Percentiles rank a stretch among this genome's conserved stretches.
These are phyloP conservation scores for Spodoptera frugiperda DNA, from an alignment of 1,140 invertebrate genomes.

Conservation along the genomic window DNA sequence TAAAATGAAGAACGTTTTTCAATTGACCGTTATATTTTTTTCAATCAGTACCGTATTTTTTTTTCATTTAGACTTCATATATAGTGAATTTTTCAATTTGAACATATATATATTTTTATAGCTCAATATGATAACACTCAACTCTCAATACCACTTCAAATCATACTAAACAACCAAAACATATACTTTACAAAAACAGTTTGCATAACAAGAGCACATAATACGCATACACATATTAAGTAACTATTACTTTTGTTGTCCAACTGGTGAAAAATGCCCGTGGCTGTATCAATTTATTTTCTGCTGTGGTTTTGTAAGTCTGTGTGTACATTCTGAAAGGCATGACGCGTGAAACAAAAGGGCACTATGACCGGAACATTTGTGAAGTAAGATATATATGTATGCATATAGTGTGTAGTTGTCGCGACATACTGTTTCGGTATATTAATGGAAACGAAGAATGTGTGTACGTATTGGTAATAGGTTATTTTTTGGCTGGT, in stretches of 20 bases:
- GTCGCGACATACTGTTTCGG: background rate
- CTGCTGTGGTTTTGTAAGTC: slow-evolving; percentile 16
- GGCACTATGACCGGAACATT: background rate
- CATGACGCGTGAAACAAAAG: slow-evolving; percentile 36
- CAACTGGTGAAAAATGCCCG: slow-evolving; percentile 61
- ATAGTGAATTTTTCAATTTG: too few relatives aligned
- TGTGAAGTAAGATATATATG: slow-evolving; percentile 8
- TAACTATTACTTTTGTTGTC: slow-evolving; percentile 66
- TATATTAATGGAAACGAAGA: too few relatives aligned
- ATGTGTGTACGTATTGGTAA: too few relatives aligned
- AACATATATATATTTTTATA: too few relatives aligned
- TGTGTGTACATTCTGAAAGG: slow-evolving; percentile 48
- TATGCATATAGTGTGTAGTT: background rate
- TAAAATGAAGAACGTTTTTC: too few relatives aligned
- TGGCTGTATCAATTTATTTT: slow-evolving; percentile 50
- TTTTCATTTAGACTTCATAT: too few relatives aligned
- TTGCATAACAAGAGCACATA: slow-evolving; percentile 67
- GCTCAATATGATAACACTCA: too few relatives aligned
- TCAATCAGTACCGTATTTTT: too few relatives aligned
- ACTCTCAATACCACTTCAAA: too few relatives aligned
- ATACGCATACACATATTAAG: slow-evolving; percentile 60
- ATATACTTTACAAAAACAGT: slow-evolving; percentile 52
- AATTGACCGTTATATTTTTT: too few relatives aligned
- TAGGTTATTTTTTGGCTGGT: too few relatives aligned
- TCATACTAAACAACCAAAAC: too few relatives aligned